A percentile compares a stretch with the other conserved stretches of the same genome.
Evolutionary conservation across 35 echinoderm and acorn worm species (phyloP).

Genomic region (Lytechinus pictus): DNA sequence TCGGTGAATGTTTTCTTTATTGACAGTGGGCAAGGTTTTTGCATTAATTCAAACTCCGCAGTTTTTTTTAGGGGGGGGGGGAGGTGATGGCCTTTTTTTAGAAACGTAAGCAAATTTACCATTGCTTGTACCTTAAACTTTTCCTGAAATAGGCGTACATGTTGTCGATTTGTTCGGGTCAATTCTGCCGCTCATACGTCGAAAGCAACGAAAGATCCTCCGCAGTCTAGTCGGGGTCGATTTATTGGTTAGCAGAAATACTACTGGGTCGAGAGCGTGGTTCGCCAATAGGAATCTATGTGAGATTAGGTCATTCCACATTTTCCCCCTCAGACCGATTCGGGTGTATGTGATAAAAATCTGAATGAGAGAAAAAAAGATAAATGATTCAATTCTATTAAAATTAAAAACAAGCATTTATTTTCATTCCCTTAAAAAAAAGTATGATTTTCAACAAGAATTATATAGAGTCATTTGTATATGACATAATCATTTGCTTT

Average conservation of each 20-base stretch:
- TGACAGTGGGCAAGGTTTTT: too few species aligned
- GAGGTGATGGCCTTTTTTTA: background rate
- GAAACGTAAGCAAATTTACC: background rate
- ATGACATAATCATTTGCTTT: too few species aligned
- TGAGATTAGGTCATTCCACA: background rate
- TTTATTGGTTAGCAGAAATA: background rate
- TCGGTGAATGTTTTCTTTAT: too few species aligned
- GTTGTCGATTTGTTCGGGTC: background rate
- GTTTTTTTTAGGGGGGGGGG: too few species aligned
- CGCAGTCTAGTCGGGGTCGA: background rate
- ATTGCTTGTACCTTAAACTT: background rate
- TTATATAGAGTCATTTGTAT: too few species aligned
- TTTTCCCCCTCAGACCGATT: background rate
- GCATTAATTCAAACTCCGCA: too few species aligned
- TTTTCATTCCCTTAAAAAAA: too few species aligned
- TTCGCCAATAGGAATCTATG: background rate
- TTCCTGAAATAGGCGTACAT: background rate
- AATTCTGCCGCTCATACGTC: background rate
- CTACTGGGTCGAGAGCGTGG: conserved; percentile 31
- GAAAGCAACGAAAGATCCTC: background rate
- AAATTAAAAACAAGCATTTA: too few species aligned
- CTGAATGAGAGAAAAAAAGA: background rate
- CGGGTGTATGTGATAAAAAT: background rate
- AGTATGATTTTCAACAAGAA: too few species aligned
- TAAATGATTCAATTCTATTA: too few species aligned